Percentiles rank a stretch among this genome's conserved stretches.
Evolutionary conservation across 2,888 invertebrate genomes (phyloP).

Genomic region (Chrysopilus asiliformis): DNA sequence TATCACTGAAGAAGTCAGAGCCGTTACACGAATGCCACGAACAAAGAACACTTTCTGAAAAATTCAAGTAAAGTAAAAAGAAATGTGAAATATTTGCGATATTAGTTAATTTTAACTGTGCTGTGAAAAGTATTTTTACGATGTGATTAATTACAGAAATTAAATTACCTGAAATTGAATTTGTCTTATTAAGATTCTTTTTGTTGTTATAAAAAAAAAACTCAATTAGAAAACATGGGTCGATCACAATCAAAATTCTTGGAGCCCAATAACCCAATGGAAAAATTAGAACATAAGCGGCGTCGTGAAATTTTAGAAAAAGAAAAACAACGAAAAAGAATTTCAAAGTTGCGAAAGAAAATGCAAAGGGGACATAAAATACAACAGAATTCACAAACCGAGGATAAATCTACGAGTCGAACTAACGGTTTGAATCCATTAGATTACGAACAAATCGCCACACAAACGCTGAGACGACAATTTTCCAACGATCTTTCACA

Average conservation of each 20-base stretch:
- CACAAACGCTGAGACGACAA: conserved; percentile 44
- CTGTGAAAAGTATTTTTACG: too few relatives aligned
- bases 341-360: conserved; percentile 5
- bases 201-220: conserved; percentile 8
- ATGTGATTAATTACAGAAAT: too few relatives aligned
- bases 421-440: conserved; percentile 1
- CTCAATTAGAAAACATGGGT: conserved; percentile 23
- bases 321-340: conserved; percentile 20
- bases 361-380: conserved; percentile 8
- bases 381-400: too few relatives aligned
- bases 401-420: background rate
- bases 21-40: too few relatives aligned
- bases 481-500: conserved; percentile 48
- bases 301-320: conserved; percentile 20
- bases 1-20: too few relatives aligned
- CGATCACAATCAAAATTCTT: conserved; percentile 25
- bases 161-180: too few relatives aligned
- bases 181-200: too few relatives aligned
- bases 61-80: too few relatives aligned
- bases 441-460: conserved; percentile 26
- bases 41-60: too few relatives aligned
- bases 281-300: conserved; percentile 22
- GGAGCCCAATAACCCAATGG: conserved; percentile 25
- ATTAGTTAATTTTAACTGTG: too few relatives aligned
- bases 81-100: too few relatives aligned